Evolutionary conservation across 2,888 invertebrate species (phyloP), one percentile per base, ranked within the genome.

Genomic region (Leucophenga montana): DNA sequence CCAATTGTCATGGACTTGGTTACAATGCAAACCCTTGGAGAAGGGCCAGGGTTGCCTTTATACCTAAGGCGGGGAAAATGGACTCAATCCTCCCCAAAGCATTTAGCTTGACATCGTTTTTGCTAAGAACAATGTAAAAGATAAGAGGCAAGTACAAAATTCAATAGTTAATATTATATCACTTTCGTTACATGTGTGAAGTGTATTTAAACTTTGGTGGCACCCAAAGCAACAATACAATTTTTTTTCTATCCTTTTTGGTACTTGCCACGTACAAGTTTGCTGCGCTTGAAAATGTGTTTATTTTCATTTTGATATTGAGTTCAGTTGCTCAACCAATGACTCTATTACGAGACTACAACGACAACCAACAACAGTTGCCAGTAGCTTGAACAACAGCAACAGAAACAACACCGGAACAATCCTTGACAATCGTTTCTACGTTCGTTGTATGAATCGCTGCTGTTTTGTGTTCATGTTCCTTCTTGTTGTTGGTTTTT

Each of bases 231-330:
- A 5, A 27, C 27, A 27, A 27, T 3, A 27, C 27, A 27, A 4
- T 27, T 59, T 62, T 18, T 46, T 62, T 64, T 48, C 20, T 22
- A 3, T 59, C 8, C 27, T 14, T 27, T 50, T 48, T 74, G 71
- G 73, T 67, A 74, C 9, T 39, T 76, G 80, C 82, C 80, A 81
- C 83, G 82, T 50, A 56, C 27, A 4, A 27, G 27, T 27, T 39
- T 8, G 9, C 8, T 39, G 81, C 80, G 83, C 83, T 80, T 82
- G 81, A 80, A 84, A 82, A 82, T 82, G 81, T 84, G 83, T 81
- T 84, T 80, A 84, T 82, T 84, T 80, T 70, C 82, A 77, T 64
- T 64, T 62, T 64, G 27, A 22, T 20, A 64, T 64, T 64, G n/a
- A 64, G 48, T 50, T 50, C 13, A 50, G 50, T 64, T 64, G 62